phyloP scores from a whole-genome alignment of 2,888 invertebrate genomes.

The Polylopha cassiicola region DNA sequence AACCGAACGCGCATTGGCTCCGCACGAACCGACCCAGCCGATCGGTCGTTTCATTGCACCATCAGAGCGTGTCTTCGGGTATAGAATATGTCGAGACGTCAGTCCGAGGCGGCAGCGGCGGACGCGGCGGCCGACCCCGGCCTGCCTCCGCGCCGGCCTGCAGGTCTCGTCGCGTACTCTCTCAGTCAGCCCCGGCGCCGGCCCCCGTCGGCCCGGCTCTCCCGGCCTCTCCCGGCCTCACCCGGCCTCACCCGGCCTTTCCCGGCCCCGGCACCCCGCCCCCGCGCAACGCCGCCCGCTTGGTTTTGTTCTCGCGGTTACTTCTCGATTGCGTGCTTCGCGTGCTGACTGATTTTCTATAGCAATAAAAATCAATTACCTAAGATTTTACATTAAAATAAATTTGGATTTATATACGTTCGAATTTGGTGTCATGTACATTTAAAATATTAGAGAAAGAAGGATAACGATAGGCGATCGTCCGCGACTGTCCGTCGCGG shows the following conservation, averaged over 20 bases:
- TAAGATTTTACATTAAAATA: slow-evolving; percentile 78
- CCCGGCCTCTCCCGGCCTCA: slow-evolving; percentile 37
- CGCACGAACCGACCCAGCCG: slow-evolving; percentile 71
- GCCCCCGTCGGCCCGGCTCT: slow-evolving; percentile 33
- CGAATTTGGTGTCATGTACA: slow-evolving; percentile 79
- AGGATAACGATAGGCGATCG: slow-evolving; percentile 73
- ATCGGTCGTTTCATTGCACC: slow-evolving; percentile 62
- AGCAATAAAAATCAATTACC: slow-evolving; percentile 80
- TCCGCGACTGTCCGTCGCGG: slow-evolving; percentile 62
- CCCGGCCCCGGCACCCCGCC: slow-evolving; percentile 35
- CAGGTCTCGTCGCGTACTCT: slow-evolving; percentile 39
- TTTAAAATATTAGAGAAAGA: slow-evolving; percentile 75
- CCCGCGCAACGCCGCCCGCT: slow-evolving; percentile 70
- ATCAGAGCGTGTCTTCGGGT: slow-evolving; percentile 61
- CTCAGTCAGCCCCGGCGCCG: slow-evolving; percentile 33
- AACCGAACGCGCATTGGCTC: slow-evolving; percentile 76
- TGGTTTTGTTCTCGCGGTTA: slow-evolving; percentile 76
- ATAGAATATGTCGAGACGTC: slow-evolving; percentile 46
- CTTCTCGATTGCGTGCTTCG: slow-evolving; percentile 79
- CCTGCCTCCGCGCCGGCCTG: slow-evolving; percentile 15
- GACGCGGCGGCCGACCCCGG: slow-evolving; percentile 16
- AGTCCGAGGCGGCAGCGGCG: slow-evolving; percentile 39
- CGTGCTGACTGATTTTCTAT: slow-evolving; percentile 80
- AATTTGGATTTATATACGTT: slow-evolving; percentile 78
- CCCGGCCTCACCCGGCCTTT: slow-evolving; percentile 38